A percentile compares a stretch with the other conserved stretches of the same genome.
These are phyloP conservation scores for Indicator indicator DNA, from an alignment of 2,113 vertebrate species.

Conservation along the genomic window DNA sequence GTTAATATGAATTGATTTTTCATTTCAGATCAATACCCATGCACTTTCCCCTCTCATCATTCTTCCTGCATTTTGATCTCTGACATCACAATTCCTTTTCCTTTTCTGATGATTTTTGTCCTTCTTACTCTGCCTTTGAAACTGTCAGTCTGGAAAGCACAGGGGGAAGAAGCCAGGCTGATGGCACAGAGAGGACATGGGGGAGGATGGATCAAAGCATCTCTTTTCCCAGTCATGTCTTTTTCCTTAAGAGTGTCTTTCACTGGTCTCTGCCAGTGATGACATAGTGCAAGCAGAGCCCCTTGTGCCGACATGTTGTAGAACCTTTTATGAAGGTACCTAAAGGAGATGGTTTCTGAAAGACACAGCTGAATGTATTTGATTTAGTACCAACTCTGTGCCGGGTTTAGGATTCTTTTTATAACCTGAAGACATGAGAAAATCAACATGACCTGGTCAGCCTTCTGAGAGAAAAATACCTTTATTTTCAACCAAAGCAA, in stretches of 20 bases:
- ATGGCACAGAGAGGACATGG: rapidly evolving
- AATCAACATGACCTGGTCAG: neutral
- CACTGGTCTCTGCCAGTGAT: neutral
- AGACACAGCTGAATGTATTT: neutral
- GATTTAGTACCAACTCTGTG: neutral
- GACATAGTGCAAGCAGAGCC: neutral
- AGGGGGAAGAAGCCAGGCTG: neutral
- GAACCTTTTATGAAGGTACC: neutral
- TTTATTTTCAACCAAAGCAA: neutral
- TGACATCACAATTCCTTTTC: neutral
- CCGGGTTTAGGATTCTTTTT: neutral
- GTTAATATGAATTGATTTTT: neutral
- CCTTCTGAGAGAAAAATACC: neutral
- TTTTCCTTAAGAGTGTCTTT: neutral
- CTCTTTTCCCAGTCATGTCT: neutral
- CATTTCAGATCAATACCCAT: neutral
- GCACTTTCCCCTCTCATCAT: neutral
- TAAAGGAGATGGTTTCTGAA: rapidly evolving
- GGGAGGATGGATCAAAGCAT: neutral
- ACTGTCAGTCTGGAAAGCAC: neutral
- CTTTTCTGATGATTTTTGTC: neutral
- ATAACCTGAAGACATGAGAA: neutral
- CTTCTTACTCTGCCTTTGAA: neutral
- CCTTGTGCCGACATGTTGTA: neutral
- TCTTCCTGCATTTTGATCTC: neutral